Percentiles rank a stretch among this genome's conserved stretches.
Evolutionary conservation across 2,888 invertebrate species (phyloP).

Genomic region (Stegophylla sp.): DNA sequence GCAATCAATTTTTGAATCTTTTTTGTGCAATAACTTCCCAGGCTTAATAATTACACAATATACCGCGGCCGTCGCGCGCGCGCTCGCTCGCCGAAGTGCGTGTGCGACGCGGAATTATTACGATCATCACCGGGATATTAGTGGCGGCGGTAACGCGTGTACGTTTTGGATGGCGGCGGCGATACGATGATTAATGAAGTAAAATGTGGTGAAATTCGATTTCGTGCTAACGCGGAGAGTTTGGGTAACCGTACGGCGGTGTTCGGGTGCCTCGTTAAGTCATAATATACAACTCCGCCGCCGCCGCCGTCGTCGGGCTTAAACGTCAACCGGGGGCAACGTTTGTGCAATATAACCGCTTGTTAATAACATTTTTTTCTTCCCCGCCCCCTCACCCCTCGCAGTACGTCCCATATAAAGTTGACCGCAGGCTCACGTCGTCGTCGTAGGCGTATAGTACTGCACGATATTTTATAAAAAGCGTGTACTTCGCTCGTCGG

Average conservation of each 20-base stretch:
- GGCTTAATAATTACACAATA: no score
- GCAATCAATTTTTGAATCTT: no score
- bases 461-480: no score
- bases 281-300: not conserved
- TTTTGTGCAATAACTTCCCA: no score
- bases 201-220: slow-evolving; percentile 32
- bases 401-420: not conserved
- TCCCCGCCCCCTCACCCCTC: not conserved
- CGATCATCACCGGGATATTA: not conserved
- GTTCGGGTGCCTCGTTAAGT: not conserved
- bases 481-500: no score
- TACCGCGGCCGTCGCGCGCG: no score
- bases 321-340: not conserved
- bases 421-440: not conserved
- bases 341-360: slow-evolving; percentile 13
- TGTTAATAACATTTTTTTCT: not conserved
- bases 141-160: not conserved
- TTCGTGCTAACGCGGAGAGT: slow-evolving; percentile 2
- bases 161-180: not conserved
- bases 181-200: slow-evolving; percentile 11
- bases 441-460: no score
- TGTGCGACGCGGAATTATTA: not conserved
- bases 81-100: no score
- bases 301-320: not conserved
- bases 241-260: not conserved